A percentile compares a stretch with the other conserved stretches of the same genome.
These are phyloP conservation scores for Philopedon plagiatum DNA, from an alignment of 2,888 invertebrate species.

Conservation along the genomic window DNA sequence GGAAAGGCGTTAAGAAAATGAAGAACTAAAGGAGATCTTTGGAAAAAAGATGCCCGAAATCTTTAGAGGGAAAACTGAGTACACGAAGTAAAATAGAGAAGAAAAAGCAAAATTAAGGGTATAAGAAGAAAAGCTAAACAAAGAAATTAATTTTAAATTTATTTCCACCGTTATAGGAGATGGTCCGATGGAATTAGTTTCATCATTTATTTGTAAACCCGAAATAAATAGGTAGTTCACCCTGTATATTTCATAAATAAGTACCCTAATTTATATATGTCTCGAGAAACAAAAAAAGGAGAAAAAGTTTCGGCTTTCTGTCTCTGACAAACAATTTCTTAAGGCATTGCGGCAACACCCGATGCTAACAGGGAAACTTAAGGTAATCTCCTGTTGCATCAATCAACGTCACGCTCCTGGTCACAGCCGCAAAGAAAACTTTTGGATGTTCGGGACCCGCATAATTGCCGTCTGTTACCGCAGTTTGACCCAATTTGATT, in stretches of 20 bases:
- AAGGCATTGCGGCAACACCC: slow-evolving; percentile 38
- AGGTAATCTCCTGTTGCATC: slow-evolving; percentile 49
- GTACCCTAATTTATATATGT: background rate
- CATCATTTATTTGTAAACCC: no score
- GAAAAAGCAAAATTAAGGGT: no score
- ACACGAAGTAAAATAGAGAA: no score
- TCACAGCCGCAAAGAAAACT: slow-evolving; percentile 22
- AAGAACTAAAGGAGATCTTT: no score
- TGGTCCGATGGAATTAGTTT: no score
- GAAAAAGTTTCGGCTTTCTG: background rate
- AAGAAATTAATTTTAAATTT: no score
- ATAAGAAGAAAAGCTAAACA: no score
- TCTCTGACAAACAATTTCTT: slow-evolving; percentile 27
- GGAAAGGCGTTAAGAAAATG: no score
- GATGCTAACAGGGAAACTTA: slow-evolving; percentile 44
- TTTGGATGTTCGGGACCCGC: slow-evolving; percentile 39
- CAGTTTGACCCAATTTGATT: slow-evolving; percentile 41
- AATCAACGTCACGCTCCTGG: slow-evolving; percentile 46
- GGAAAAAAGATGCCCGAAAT: no score
- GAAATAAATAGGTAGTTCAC: no score
- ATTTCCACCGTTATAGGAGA: no score
- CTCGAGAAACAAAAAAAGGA: background rate
- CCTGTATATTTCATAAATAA: background rate
- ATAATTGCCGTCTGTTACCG: slow-evolving; percentile 47
- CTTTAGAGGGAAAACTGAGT: no score